Conservation (phyloP, 2,113 vertebrate genomes). For the Zosterops lateralis region DNA sequence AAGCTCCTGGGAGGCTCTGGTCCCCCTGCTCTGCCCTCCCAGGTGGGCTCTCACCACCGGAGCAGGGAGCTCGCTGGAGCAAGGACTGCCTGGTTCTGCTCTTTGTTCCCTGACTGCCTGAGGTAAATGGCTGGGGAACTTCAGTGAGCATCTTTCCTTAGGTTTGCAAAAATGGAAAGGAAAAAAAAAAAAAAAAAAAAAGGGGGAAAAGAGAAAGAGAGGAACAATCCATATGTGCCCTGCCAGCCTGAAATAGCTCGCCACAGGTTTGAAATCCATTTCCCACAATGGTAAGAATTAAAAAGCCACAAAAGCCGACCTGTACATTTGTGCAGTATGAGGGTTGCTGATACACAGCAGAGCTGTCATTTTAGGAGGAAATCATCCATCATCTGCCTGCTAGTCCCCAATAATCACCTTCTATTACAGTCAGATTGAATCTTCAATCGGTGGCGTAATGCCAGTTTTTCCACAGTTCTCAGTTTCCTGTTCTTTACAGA, state of each 20-base stretch:
- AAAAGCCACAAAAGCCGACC: constrained; percentile 63
- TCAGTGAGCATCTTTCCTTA: constrained; percentile 13
- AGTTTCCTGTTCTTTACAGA: constrained; percentile 75
- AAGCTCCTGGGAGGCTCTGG: background rate
- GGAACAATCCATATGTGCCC: constrained; percentile 1
- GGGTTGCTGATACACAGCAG: constrained; percentile 62
- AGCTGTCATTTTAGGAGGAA: constrained; percentile 78
- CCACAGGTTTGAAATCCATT: constrained; percentile 57
- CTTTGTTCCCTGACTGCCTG: constrained; percentile 27
- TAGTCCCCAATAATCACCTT: constrained; percentile 79
- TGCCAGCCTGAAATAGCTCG: constrained; percentile 41
- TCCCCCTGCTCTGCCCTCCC: background rate
- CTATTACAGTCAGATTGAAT: constrained; percentile 78
- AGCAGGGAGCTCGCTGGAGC: background rate
- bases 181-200: too few relatives aligned
- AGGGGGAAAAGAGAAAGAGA: background rate
- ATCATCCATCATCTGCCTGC: constrained; percentile 75
- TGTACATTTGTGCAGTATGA: constrained; percentile 40
- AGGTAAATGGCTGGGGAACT: constrained; percentile 3
- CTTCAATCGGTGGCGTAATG: constrained; percentile 72
- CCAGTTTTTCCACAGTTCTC: constrained; percentile 73
- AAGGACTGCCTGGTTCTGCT: background rate
- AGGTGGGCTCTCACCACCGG: background rate
- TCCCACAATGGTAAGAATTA: constrained; percentile 64
- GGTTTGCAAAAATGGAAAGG: background rate